These are phyloP conservation scores for Asteroscopus sphinx DNA, from an alignment of 2,888 invertebrate species.

Conservation along the genomic window DNA sequence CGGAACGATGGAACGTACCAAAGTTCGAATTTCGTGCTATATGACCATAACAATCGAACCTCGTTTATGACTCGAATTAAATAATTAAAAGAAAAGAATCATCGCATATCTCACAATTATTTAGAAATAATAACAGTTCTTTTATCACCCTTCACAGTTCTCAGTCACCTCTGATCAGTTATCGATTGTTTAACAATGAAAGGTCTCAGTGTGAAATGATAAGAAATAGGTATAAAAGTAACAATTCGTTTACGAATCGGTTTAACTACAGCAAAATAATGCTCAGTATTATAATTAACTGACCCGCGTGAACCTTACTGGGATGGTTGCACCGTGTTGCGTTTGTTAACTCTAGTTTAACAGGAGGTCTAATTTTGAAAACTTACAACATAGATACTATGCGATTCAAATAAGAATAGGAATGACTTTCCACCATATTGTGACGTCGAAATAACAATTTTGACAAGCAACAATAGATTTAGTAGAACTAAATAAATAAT, in stretches of 20 bases:
- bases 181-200: conserved; percentile 53
- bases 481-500: too few relatives aligned
- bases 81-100: conserved; percentile 71
- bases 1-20: conserved; percentile 64
- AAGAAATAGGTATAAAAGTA: conserved; percentile 65
- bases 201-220: conserved; percentile 53
- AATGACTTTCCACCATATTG: too few relatives aligned
- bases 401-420: too few relatives aligned
- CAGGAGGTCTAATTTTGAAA: too few relatives aligned
- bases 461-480: too few relatives aligned
- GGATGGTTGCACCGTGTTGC: conserved; percentile 42
- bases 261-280: conserved; percentile 68
- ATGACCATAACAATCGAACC: conserved; percentile 76
- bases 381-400: too few relatives aligned
- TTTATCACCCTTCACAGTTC: conserved; percentile 43
- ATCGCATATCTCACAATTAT: conserved; percentile 66
- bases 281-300: conserved; percentile 74
- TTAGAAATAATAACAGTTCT: conserved; percentile 54
- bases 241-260: conserved; percentile 67
- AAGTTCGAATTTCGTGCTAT: conserved; percentile 75
- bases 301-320: conserved; percentile 67
- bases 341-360: conserved; percentile 28
- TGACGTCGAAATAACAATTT: too few relatives aligned
- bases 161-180: conserved; percentile 53
- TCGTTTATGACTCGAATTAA: conserved; percentile 76